Base-by-base conservation (phyloP, 2,797 vertebrate species). In the Poecilia gillii region DNA sequence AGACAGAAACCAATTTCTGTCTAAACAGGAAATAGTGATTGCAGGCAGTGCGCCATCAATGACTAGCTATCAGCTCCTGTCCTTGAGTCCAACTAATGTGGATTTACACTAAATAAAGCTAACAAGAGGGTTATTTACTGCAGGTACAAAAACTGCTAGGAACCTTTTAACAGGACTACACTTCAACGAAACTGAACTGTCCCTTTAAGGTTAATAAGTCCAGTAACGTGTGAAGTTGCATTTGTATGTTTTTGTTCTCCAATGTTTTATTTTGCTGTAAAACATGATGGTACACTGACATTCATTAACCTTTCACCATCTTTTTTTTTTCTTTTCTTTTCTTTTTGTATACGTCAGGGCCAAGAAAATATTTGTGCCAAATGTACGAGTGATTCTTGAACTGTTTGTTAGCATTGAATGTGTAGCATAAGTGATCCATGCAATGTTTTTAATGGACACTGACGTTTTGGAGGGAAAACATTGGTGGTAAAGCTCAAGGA, bases 351-450 rank as follows among this genome's bases (percentile, higher is more conserved):
- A 74, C 59, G 82, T 81, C 76, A 77, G 84, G 84, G 91, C 91
- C 86, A 88, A 89, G 84, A 72, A 78, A 80, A 81, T 79, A 75
- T 84, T 76, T 16, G 93, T 95, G 93, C 93, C 94, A 95, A 95
- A 94, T 86, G 77, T 86, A 59, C 79, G 39, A 86, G 74, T 83
- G 78, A 81, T 81, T 83, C 53, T 73, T 81, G 25, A 84, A 74
- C 47, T 68, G 70, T 71, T 59, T n/a, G 71, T 78, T 49, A 85
- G 39, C 77, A 73, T 79, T 77, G 41, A 78, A 49, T 71, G 57
- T 78, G 80, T 75, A 80, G 25, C 62, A 57, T 74, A 45, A 83
- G 73, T 28, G 55, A 71, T 80, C 82, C 64, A 70, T 78, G 49
- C 73, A 80, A 81, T 85, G 51, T 83, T 89, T 89, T 64, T 80